A percentile compares a stretch with the other conserved stretches of the same genome.
phyloP scores from a whole-genome alignment of 2,113 vertebrate species.

The Lepidothrix coronata region DNA sequence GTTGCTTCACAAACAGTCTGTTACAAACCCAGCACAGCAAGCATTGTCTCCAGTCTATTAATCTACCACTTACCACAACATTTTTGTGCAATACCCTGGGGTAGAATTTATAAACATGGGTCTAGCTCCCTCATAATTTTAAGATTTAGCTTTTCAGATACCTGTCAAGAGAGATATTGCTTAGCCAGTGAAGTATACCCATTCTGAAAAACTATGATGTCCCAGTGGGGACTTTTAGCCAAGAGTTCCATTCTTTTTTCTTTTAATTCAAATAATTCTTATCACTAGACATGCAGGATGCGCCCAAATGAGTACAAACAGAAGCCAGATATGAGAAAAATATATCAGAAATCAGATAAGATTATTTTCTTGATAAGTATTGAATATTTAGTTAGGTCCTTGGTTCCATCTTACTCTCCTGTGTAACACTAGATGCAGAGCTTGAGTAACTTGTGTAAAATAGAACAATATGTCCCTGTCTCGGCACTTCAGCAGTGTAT shows the following conservation, averaged over 20 bases:
- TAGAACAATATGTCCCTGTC: not conserved
- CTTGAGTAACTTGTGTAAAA: not conserved
- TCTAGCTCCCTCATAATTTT: not conserved
- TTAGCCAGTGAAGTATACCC: not conserved
- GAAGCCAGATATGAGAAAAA: not conserved
- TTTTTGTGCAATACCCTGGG: not conserved
- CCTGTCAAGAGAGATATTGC: not conserved
- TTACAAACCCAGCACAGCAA: not conserved
- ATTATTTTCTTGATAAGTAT: not conserved
- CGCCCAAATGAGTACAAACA: not conserved
- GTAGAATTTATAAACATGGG: not conserved
- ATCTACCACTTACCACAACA: not conserved
- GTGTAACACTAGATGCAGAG: conserved; percentile 19
- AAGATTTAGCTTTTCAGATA: not conserved
- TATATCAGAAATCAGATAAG: not conserved
- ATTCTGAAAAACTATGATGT: not conserved
- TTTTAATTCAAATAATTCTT: not conserved
- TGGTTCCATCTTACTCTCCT: not conserved
- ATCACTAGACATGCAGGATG: not conserved
- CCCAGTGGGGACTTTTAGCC: not conserved
- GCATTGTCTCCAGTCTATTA: not conserved
- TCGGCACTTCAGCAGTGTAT: not conserved
- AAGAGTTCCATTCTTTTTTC: not conserved
- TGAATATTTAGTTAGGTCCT: not conserved
- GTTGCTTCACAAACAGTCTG: not conserved